phyloP scores from a whole-genome alignment of 2,113 vertebrate genomes.

The Sorex fumeus region DNA sequence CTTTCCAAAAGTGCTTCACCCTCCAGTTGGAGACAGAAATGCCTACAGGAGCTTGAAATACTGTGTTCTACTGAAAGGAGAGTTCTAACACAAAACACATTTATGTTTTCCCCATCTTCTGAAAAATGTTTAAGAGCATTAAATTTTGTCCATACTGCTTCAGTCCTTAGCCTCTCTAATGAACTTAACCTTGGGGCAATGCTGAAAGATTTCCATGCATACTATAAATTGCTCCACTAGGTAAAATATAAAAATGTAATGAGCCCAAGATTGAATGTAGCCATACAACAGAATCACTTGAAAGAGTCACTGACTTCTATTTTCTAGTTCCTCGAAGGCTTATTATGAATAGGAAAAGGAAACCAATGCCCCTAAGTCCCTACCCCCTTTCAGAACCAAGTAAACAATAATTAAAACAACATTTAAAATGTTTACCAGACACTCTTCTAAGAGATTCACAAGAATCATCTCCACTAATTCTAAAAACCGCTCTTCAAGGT shows the following conservation, averaged over 20 bases:
- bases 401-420: neutral
- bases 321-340: neutral
- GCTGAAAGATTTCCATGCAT: slow-evolving; percentile 2
- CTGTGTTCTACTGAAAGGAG: slow-evolving; percentile 1
- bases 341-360: neutral
- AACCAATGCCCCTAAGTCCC: neutral
- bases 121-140: slow-evolving; percentile 6
- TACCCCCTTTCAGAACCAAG: neutral
- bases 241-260: slow-evolving; percentile 50
- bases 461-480: slow-evolving; percentile 14
- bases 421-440: slow-evolving; percentile 2
- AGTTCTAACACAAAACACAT: neutral
- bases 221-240: slow-evolving; percentile 29
- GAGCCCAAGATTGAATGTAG: neutral
- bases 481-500: neutral
- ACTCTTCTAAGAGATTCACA: slow-evolving; percentile 13
- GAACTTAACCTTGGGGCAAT: neutral
- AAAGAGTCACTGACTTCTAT: slow-evolving; percentile 15
- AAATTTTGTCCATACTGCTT: neutral
- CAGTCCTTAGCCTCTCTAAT: neutral
- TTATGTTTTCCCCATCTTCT: neutral
- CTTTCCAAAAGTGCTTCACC: neutral
- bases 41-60: neutral
- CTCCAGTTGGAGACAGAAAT: neutral
- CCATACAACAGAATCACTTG: neutral